phyloP scores from a whole-genome alignment of 2,888 invertebrate species.

The Lydus trimaculatus region DNA sequence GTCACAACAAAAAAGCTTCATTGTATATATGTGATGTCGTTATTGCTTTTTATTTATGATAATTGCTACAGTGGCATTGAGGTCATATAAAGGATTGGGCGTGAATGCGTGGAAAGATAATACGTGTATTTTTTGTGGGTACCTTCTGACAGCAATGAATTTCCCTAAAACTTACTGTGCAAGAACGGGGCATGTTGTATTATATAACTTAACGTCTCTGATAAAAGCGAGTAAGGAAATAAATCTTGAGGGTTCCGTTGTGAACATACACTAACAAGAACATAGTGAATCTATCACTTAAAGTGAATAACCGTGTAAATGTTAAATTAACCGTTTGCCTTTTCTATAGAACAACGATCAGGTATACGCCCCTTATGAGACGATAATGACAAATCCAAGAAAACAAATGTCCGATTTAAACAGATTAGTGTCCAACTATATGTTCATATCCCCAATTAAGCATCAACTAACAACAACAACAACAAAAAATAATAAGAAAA shows the following conservation, averaged over 20 bases:
- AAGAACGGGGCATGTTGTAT: constrained; percentile 17
- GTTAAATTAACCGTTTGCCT: constrained; percentile 25
- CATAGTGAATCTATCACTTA: constrained; percentile 38
- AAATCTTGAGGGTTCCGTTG: constrained; percentile 33
- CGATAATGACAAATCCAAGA: constrained; percentile 16
- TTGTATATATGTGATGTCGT: background rate
- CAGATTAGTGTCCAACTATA: background rate
- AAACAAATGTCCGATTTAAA: background rate
- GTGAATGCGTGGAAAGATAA: background rate
- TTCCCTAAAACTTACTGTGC: constrained; percentile 16
- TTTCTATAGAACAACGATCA: background rate
- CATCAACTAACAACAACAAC: background rate
- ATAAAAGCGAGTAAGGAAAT: constrained; percentile 32
- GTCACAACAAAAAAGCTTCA: background rate
- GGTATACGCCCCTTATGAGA: constrained; percentile 13
- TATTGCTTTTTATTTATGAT: background rate
- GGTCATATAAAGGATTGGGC: background rate
- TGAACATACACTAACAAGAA: constrained; percentile 36
- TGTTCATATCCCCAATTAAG: background rate
- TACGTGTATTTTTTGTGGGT: background rate
- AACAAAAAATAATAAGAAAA: too few species aligned
- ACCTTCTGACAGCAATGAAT: constrained; percentile 15
- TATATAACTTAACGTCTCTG: constrained; percentile 25
- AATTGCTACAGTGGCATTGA: background rate
- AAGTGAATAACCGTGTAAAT: constrained; percentile 43